These are phyloP conservation scores for Aphelocoma californica DNA, from an alignment of 2,797 vertebrate species.

Conservation along the genomic window DNA sequence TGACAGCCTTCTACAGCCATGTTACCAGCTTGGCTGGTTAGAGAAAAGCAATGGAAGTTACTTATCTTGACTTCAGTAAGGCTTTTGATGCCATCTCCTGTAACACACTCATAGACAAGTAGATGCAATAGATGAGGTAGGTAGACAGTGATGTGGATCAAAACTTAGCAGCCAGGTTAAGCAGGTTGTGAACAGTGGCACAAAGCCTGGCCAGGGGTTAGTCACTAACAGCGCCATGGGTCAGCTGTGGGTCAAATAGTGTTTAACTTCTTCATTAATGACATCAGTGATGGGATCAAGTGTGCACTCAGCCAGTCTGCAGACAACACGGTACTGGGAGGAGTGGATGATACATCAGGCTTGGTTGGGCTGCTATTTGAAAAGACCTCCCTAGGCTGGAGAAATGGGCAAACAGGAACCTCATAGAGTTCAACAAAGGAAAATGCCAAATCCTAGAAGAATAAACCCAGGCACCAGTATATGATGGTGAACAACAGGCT, in stretches of 20 bases:
- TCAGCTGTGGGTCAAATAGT: background rate
- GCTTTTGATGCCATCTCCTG: background rate
- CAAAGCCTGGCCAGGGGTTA: background rate
- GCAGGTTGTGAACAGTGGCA: background rate
- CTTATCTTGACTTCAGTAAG: background rate
- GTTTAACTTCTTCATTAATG: background rate
- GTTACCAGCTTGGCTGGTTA: background rate
- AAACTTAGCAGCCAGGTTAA: background rate
- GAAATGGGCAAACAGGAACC: background rate
- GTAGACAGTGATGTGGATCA: background rate
- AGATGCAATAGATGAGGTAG: background rate
- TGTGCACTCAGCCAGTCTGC: background rate
- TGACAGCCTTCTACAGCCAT: background rate
- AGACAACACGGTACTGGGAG: background rate
- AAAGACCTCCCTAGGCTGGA: background rate
- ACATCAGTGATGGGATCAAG: background rate
- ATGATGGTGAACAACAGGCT: background rate
- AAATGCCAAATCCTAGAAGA: background rate
- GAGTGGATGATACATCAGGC: background rate
- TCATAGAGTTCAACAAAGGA: background rate
- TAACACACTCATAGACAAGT: background rate
- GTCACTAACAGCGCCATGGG: background rate
- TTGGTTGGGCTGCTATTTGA: background rate
- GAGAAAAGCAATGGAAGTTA: background rate
- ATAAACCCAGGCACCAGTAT: background rate